Evolutionary conservation across 2,797 vertebrate species (phyloP).

Genomic region (Leptoclinus maculatus): DNA sequence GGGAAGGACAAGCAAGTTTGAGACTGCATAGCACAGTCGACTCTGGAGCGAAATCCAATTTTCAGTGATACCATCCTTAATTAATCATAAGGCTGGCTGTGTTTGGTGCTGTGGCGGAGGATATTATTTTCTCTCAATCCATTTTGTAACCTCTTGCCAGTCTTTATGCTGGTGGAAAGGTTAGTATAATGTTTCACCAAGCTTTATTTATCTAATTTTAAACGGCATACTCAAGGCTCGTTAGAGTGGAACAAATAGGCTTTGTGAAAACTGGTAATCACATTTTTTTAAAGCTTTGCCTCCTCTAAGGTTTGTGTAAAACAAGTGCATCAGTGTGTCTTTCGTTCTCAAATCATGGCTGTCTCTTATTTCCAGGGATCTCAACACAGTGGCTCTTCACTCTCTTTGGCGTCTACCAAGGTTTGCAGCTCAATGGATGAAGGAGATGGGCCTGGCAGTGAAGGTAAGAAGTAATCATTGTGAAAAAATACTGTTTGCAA

Average conservation of each 20-base stretch:
- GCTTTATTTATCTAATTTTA: constrained; percentile 34
- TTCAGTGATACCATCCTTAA: constrained; percentile 29
- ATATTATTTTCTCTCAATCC: constrained; percentile 12
- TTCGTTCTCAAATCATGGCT: neutral
- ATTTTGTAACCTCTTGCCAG: neutral
- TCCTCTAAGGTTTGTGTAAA: constrained; percentile 27
- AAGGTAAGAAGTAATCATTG: constrained; percentile 80
- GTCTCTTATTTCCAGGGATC: constrained; percentile 86
- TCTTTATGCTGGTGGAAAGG: constrained; percentile 20
- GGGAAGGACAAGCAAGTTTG: neutral
- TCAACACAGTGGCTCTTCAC: constrained; percentile 95
- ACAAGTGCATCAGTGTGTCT: constrained; percentile 14
- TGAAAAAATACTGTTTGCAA: neutral
- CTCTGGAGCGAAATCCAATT: constrained; percentile 6
- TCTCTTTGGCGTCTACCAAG: constrained; percentile 97
- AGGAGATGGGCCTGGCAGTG: constrained; percentile 89
- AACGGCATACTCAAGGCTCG: constrained; percentile 17
- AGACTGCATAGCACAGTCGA: neutral
- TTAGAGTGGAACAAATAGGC: constrained; percentile 27
- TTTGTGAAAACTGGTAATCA: constrained; percentile 41
- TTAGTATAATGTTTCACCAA: constrained; percentile 12
- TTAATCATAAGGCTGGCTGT: constrained; percentile 24
- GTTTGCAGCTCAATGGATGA: constrained; percentile 99
- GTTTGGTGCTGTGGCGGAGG: neutral
- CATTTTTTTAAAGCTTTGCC: constrained; percentile 33